Conservation (phyloP, 2,797 vertebrate species). For the Scleropages formosus region DNA sequence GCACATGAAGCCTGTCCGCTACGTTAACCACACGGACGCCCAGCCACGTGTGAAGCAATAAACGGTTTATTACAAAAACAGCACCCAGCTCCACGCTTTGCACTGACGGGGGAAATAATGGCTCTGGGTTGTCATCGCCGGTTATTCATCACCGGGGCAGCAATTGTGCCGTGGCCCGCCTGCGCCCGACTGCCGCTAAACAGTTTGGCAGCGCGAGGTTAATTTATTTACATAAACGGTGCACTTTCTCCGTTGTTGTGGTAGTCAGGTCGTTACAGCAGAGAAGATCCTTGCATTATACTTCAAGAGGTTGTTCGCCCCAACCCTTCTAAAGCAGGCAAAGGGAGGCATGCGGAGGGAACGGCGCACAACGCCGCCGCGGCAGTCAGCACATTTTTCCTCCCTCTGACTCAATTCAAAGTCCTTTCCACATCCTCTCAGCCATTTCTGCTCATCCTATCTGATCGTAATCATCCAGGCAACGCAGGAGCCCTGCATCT, state of each 20-base stretch:
- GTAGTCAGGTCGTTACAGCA: constrained; percentile 42
- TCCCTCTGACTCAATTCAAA: constrained; percentile 37
- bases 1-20: background rate
- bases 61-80: constrained; percentile 51
- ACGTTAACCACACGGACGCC: constrained; percentile 44
- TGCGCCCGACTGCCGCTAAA: constrained; percentile 53
- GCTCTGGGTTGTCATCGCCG: constrained; percentile 39
- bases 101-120: constrained; percentile 48
- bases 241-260: constrained; percentile 53
- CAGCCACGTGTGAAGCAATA: constrained; percentile 38
- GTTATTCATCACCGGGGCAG: constrained; percentile 54
- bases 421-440: constrained; percentile 48
- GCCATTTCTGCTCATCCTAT: constrained; percentile 40
- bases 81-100: constrained; percentile 32
- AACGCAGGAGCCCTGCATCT: constrained; percentile 39
- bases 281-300: constrained; percentile 51
- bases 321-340: constrained; percentile 34
- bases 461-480: constrained; percentile 50
- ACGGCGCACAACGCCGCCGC: constrained; percentile 31
- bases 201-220: constrained; percentile 38
- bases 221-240: constrained; percentile 53
- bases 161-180: constrained; percentile 33
- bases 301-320: constrained; percentile 52
- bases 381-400: constrained; percentile 48
- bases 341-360: constrained; percentile 25